A percentile compares a stretch with the other conserved stretches of the same genome.
These are phyloP conservation scores for Crotalus helleri DNA, from an alignment of 2,113 vertebrate genomes.

Conservation along the genomic window DNA sequence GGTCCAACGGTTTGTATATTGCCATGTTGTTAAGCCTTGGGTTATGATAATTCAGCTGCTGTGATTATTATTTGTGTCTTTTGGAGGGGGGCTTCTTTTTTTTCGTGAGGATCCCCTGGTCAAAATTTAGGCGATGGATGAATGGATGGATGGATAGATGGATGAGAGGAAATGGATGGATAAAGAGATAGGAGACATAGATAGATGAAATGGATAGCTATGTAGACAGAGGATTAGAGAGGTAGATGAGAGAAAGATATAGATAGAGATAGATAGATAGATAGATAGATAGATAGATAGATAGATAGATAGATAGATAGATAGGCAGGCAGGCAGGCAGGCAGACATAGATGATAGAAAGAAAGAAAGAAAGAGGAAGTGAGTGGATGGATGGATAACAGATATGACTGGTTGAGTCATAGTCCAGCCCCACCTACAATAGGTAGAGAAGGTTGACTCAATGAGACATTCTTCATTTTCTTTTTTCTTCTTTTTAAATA, in stretches of 20 bases:
- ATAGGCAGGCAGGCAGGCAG: not conserved
- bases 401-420: not conserved
- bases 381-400: not conserved
- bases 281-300: not conserved
- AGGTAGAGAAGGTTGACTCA: not conserved
- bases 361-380: not conserved
- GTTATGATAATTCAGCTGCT: not conserved
- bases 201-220: not conserved
- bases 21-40: not conserved
- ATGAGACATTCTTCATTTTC: not conserved
- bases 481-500: not conserved
- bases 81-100: not conserved
- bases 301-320: no score
- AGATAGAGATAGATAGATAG: no score
- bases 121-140: not conserved
- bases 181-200: no score
- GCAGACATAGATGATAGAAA: not conserved
- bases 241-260: no score
- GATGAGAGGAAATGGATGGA: no score
- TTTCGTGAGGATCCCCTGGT: not conserved
- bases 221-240: not conserved
- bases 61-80: not conserved
- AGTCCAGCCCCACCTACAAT: not conserved
- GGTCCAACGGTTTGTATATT: not conserved
- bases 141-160: not conserved